Base-by-base conservation (phyloP, 1,140 invertebrate species). In the Cardiocondyla obscurior region DNA sequence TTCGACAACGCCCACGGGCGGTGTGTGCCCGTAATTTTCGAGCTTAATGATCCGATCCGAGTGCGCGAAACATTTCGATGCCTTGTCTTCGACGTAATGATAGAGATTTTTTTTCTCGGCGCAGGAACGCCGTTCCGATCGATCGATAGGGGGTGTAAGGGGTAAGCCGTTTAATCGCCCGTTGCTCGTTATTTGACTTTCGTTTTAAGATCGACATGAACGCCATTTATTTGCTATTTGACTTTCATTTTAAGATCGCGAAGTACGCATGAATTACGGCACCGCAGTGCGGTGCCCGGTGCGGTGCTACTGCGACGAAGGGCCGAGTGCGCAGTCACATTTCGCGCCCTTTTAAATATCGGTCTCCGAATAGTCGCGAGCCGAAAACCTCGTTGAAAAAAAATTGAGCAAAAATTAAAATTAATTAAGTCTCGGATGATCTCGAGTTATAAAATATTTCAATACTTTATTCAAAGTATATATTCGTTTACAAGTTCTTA, bases 1-100 rank as follows among this genome's bases (percentile, higher is more conserved):
- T 79, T 79, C 33, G 46, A 79, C 74, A 55, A 79, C 74, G 74
- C 62, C 46, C 74, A 79, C 30, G 22, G 33, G 36, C 46, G 62
- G 25, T 39, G 12, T 12, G 46, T n/a, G n/a, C n/a, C 10, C 36
- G n/a, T 67, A 53, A 79, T 69, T 55, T 55, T 10, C 33, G 46
- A 28, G 14, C n/a, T 42, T 79, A 69, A 79, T 79, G 74, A 79
- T 79, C 33, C 74, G 62, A 53, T 19, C 64, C 73, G 57, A 51
- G 42, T 12, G 16, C 51, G 36, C 8, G 69, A 28, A 8, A 16
- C 7, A 14, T 36, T 30, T 4, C 33, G 3, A 14, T 16, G 33
- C 6, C 28, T 12, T 19, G 36, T 74, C 57, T 62, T 62, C 28
- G 16, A 49, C 25, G 10, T 12, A 16, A 30, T 19, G 64, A 67